Conservation (phyloP, 2,797 vertebrate species). For the Crenuchus spilurus region DNA sequence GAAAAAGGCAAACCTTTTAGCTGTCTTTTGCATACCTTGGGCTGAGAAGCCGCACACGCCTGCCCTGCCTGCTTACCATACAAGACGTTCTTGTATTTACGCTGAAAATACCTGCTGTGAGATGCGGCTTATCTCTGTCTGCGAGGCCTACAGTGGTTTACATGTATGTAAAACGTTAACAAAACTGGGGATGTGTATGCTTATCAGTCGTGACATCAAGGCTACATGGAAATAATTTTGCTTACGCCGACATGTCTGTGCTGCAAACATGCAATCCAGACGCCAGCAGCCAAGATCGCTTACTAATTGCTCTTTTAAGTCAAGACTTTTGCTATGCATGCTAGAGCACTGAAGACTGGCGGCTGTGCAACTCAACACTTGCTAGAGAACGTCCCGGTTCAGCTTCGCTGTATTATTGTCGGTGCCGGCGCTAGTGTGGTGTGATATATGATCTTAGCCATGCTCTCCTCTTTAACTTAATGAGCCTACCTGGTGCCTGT, state of each 20-base stretch:
- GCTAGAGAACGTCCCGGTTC: neutral
- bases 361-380: neutral
- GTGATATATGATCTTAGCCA: conserved; percentile 9
- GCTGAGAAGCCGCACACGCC: neutral
- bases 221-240: conserved; percentile 45
- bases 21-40: neutral
- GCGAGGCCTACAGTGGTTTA: conserved; percentile 25
- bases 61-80: neutral
- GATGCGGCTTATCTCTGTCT: neutral
- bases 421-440: neutral
- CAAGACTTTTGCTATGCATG: neutral
- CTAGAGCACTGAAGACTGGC: neutral
- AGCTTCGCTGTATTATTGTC: neutral
- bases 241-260: conserved; percentile 16
- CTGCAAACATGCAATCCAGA: neutral
- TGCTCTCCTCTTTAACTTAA: conserved; percentile 15
- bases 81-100: neutral
- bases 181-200: conserved; percentile 9
- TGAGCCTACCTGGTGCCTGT: neutral
- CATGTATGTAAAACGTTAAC: conserved; percentile 46
- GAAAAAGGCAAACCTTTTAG: neutral
- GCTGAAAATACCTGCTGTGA: neutral
- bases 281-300: neutral
- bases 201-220: conserved; percentile 4
- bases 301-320: neutral